Evolutionary conservation across 1,140 invertebrate species (phyloP).

Genomic region (Lucilia sericata): DNA sequence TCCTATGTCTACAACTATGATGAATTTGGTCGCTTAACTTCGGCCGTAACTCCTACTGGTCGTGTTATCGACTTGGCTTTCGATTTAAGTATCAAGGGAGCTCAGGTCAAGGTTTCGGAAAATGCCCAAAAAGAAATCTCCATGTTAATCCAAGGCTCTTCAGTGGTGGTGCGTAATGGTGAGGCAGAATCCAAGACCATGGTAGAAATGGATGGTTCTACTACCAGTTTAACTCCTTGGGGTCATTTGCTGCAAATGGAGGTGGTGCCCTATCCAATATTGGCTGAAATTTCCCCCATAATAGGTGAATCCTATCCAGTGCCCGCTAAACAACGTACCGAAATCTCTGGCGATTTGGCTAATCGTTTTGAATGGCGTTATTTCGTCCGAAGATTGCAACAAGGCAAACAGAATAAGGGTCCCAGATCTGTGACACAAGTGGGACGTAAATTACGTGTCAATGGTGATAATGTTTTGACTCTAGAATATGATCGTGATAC

Average conservation of each 20-base stretch:
- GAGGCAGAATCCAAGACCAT: constrained; percentile 85
- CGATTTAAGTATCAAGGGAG: constrained; percentile 88
- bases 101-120: constrained; percentile 85
- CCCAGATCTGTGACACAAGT: constrained; percentile 80
- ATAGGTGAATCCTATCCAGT: constrained; percentile 90
- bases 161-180: constrained; percentile 83
- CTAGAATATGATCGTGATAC: constrained; percentile 92
- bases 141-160: constrained; percentile 88
- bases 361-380: constrained; percentile 97
- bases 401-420: constrained; percentile 74
- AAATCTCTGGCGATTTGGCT: constrained; percentile 88
- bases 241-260: constrained; percentile 86
- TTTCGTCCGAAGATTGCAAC: constrained; percentile 79
- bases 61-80: constrained; percentile 87
- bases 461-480: constrained; percentile 91
- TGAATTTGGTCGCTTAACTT: constrained; percentile 90
- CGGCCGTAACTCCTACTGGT: constrained; percentile 92
- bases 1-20: constrained; percentile 96
- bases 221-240: constrained; percentile 84
- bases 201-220: constrained; percentile 84
- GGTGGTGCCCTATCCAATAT: constrained; percentile 84
- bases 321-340: constrained; percentile 88
- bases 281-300: constrained; percentile 85
- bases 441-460: constrained; percentile 85
- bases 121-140: constrained; percentile 85